A percentile compares a stretch with the other conserved stretches of the same genome.
These are phyloP conservation scores for Drosophila bifasciata DNA, from an alignment of 1,140 invertebrate species.

Conservation along the genomic window DNA sequence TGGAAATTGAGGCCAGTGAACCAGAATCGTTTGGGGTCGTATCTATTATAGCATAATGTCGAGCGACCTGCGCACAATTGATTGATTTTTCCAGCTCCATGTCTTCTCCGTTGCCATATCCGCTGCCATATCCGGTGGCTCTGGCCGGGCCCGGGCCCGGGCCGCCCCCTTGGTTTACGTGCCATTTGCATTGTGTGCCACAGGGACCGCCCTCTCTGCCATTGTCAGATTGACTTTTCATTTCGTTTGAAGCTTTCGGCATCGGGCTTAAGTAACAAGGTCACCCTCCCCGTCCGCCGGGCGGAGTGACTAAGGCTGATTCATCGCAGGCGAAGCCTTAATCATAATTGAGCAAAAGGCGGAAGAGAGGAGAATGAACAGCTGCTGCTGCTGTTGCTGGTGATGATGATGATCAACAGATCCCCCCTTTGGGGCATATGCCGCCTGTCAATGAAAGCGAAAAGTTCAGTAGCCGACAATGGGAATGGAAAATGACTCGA, in stretches of 20 bases:
- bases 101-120: neutral
- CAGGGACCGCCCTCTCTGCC: slow-evolving; percentile 34
- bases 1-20: slow-evolving; percentile 28
- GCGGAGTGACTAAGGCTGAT: slow-evolving; percentile 4
- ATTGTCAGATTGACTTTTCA: slow-evolving; percentile 56
- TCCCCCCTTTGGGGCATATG: slow-evolving; percentile 10
- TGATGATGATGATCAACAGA: slow-evolving; percentile 39
- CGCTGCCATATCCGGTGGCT: slow-evolving; percentile 6
- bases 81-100: slow-evolving; percentile 37
- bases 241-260: slow-evolving; percentile 44
- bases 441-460: slow-evolving; percentile 50
- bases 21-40: slow-evolving; percentile 43
- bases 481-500: slow-evolving; percentile 21
- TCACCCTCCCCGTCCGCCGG: slow-evolving; percentile 4
- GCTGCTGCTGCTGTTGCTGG: slow-evolving; percentile 26
- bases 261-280: slow-evolving; percentile 35
- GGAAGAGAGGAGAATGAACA: slow-evolving; percentile 54
- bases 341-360: slow-evolving; percentile 46
- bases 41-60: slow-evolving; percentile 51
- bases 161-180: slow-evolving; percentile 16
- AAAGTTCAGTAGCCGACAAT: slow-evolving; percentile 68
- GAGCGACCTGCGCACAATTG: slow-evolving; percentile 34
- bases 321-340: slow-evolving; percentile 25
- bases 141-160: neutral
- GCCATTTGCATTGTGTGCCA: slow-evolving; percentile 44